phyloP scores from a whole-genome alignment of 2,113 vertebrate genomes.

The Lynx canadensis region DNA sequence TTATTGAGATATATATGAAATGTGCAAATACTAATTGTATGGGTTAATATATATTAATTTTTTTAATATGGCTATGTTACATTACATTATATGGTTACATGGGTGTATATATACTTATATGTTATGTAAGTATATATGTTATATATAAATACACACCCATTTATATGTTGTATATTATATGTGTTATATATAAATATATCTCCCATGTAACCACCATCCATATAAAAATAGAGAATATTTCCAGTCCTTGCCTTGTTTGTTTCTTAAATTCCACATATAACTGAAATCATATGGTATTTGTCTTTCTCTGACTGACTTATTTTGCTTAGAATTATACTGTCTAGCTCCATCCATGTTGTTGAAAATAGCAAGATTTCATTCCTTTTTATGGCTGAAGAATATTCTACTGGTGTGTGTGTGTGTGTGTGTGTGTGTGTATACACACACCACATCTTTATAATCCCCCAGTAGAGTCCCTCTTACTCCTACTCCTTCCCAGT shows the following conservation, averaged over 20 bases:
- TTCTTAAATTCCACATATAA: neutral
- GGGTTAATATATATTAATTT: neutral
- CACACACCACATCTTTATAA: neutral
- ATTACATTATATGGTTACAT: neutral
- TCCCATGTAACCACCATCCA: neutral
- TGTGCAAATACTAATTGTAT: neutral
- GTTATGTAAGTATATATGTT: too few species aligned
- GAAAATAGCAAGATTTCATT: neutral
- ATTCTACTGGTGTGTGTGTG: neutral
- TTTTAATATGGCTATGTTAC: neutral
- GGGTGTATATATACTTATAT: neutral
- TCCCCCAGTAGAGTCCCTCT: neutral
- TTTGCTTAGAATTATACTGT: neutral
- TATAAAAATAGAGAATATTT: neutral
- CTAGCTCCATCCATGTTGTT: neutral
- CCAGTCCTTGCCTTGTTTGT: neutral
- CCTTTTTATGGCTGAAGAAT: neutral
- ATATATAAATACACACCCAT: too few species aligned
- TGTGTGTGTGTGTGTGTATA: neutral
- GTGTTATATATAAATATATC: neutral
- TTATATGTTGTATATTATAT: neutral
- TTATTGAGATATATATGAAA: neutral
- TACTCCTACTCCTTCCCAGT: neutral
- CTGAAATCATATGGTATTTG: neutral
- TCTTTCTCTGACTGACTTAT: neutral